A percentile compares a stretch with the other conserved stretches of the same genome.
Conservation (phyloP, 23 tunicate genomes). For the Halocynthia aurantium region DNA sequence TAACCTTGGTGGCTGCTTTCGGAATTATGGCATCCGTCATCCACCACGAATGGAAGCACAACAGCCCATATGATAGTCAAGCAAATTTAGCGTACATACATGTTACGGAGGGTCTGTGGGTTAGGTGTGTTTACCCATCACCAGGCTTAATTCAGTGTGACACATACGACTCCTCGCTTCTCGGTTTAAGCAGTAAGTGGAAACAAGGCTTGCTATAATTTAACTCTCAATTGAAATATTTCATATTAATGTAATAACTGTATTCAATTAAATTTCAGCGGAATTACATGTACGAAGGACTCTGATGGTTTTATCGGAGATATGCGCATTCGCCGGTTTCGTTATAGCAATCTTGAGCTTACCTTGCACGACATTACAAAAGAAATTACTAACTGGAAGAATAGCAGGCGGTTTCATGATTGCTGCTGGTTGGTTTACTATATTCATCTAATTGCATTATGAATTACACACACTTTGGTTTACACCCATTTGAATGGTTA, state of each 20-base stretch:
- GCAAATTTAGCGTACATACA: slow-evolving; percentile 24
- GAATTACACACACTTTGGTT: too few relatives aligned
- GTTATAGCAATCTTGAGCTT: slow-evolving; percentile 12
- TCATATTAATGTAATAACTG: too few relatives aligned
- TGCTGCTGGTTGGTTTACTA: slow-evolving; percentile 4
- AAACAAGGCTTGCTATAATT: too few relatives aligned
- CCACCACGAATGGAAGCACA: slow-evolving; percentile 72
- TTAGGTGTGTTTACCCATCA: slow-evolving; percentile 57
- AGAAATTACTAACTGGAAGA: slow-evolving; percentile 6
- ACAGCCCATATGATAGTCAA: slow-evolving; percentile 45
- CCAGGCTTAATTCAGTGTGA: slow-evolving; percentile 77
- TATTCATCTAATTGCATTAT: too few relatives aligned
- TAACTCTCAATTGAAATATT: too few relatives aligned
- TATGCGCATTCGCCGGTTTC: slow-evolving; percentile 10
- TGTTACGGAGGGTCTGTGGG: slow-evolving; percentile 76
- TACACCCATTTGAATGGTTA: neutral
- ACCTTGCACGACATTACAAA: slow-evolving; percentile 13
- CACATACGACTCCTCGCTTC: slow-evolving; percentile 34
- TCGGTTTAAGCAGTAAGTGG: neutral
- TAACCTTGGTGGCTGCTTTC: slow-evolving; percentile 25
- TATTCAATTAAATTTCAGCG: neutral
- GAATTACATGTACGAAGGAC: slow-evolving; percentile 13
- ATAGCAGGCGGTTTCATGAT: slow-evolving; percentile 14
- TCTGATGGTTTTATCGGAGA: slow-evolving; percentile 15
- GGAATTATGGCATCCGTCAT: slow-evolving; percentile 46